A percentile compares a stretch with the other conserved stretches of the same genome.
Conservation (phyloP, 2,888 invertebrate species). For the Sabatieria punctata region DNA sequence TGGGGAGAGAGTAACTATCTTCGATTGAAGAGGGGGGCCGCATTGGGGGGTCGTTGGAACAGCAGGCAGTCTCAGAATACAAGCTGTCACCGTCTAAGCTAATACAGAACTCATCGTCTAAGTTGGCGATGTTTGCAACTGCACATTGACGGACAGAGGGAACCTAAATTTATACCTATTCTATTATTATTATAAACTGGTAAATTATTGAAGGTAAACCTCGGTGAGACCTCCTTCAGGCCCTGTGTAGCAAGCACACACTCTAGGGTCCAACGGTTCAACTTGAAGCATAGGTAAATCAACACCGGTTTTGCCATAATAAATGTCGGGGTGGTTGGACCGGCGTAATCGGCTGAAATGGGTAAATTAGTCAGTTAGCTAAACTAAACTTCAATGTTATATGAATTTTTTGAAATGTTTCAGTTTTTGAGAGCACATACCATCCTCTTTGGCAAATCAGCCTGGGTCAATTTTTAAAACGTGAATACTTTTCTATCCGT, state of each 20-base stretch:
- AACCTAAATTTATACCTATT: neutral
- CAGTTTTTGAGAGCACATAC: too few relatives aligned
- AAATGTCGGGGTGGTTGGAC: slow-evolving; percentile 40
- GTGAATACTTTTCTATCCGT: too few relatives aligned
- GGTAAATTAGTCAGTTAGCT: neutral
- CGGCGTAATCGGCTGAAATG: slow-evolving; percentile 9
- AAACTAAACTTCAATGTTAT: too few relatives aligned
- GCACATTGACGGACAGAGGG: slow-evolving; percentile 4
- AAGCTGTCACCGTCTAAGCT: slow-evolving; percentile 8
- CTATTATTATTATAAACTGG: too few relatives aligned
- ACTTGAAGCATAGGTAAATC: slow-evolving; percentile 46
- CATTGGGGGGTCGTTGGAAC: neutral
- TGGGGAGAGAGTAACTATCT: neutral
- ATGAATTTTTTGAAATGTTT: too few relatives aligned
- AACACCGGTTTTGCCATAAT: slow-evolving; percentile 52
- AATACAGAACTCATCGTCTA: slow-evolving; percentile 10
- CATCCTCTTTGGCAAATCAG: too few relatives aligned
- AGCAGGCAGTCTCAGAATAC: neutral
- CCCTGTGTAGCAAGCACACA: slow-evolving; percentile 58
- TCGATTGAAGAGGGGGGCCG: neutral
- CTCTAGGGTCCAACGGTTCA: slow-evolving; percentile 39
- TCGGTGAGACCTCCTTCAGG: slow-evolving; percentile 62
- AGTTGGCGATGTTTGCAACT: slow-evolving; percentile 8
- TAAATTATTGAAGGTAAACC: too few relatives aligned
- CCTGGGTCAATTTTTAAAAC: too few relatives aligned